phyloP scores from a whole-genome alignment of 2,888 invertebrate species.

The Pyrgus malvae region DNA sequence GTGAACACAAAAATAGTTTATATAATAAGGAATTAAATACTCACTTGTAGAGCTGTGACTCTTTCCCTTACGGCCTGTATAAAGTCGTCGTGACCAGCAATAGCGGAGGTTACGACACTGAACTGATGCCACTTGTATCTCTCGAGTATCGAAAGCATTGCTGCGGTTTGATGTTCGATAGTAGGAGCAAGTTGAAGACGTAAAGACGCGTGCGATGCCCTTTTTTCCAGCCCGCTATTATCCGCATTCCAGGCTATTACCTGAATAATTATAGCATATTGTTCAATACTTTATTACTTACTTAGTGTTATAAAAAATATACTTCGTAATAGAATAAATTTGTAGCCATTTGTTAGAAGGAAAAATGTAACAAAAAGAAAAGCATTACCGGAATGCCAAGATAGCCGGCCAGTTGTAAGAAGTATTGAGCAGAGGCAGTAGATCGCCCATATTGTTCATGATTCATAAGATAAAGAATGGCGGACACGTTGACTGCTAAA shows the following conservation, averaged over 20 bases:
- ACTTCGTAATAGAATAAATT: too few relatives aligned
- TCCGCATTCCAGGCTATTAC: conserved; percentile 99
- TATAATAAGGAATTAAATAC: conserved; percentile 31
- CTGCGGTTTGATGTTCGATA: conserved; percentile 97
- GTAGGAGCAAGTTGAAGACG: conserved; percentile 97
- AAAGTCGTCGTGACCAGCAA: conserved; percentile 97
- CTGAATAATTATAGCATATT: conserved; percentile 43
- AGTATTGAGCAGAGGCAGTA: conserved; percentile 96
- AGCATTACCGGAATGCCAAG: conserved; percentile 92
- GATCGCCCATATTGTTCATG: conserved; percentile 96
- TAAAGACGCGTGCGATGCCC: conserved; percentile 93
- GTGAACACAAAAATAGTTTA: not conserved
- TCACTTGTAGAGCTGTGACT: conserved; percentile 90
- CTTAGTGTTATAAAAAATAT: too few relatives aligned
- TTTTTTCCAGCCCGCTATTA: conserved; percentile 92
- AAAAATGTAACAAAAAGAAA: conserved; percentile 43
- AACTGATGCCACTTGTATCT: conserved; percentile 98
- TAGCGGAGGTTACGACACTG: conserved; percentile 95
- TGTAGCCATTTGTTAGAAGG: not conserved
- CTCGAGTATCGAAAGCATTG: conserved; percentile 96
- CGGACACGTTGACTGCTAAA: conserved; percentile 93
- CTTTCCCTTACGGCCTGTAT: conserved; percentile 95
- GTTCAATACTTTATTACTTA: too few relatives aligned
- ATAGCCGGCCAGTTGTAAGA: conserved; percentile 95
- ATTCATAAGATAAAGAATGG: conserved; percentile 97